Conservation (phyloP, 2,888 invertebrate genomes). For the Epirrita christyi region DNA sequence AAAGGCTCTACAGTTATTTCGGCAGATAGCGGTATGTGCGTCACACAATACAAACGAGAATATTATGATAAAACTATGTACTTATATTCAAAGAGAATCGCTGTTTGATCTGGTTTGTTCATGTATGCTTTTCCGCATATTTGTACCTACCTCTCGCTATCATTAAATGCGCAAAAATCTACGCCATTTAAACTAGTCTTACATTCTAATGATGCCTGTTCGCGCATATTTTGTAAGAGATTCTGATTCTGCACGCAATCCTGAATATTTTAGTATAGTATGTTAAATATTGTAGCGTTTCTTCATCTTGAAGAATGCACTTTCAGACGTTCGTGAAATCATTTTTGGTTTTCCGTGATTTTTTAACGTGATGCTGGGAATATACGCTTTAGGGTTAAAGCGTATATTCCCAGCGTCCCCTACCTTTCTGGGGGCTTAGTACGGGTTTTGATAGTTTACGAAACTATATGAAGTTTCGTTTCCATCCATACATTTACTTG, state of each 20-base stretch:
- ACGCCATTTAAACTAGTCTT: constrained; percentile 33
- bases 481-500: no score
- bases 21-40: constrained; percentile 5
- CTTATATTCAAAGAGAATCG: constrained; percentile 15
- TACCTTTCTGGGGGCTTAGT: no score
- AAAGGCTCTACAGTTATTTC: neutral
- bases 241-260: constrained; percentile 16
- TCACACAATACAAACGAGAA: constrained; percentile 5
- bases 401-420: no score
- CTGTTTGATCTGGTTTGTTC: constrained; percentile 39
- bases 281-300: constrained; percentile 11
- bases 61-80: constrained; percentile 18
- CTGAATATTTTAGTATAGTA: constrained; percentile 3
- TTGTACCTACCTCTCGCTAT: constrained; percentile 46
- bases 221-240: constrained; percentile 20
- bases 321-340: constrained; percentile 8
- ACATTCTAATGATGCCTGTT: constrained; percentile 19
- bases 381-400: no score
- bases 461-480: no score
- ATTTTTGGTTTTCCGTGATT: neutral
- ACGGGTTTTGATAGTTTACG: no score
- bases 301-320: constrained; percentile 13
- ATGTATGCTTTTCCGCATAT: constrained; percentile 49
- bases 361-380: no score
- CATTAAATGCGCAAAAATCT: constrained; percentile 42